Evolutionary conservation across 1,140 invertebrate species (phyloP), one percentile per base, ranked within the genome.

Genomic region (Coptotermes formosanus): DNA sequence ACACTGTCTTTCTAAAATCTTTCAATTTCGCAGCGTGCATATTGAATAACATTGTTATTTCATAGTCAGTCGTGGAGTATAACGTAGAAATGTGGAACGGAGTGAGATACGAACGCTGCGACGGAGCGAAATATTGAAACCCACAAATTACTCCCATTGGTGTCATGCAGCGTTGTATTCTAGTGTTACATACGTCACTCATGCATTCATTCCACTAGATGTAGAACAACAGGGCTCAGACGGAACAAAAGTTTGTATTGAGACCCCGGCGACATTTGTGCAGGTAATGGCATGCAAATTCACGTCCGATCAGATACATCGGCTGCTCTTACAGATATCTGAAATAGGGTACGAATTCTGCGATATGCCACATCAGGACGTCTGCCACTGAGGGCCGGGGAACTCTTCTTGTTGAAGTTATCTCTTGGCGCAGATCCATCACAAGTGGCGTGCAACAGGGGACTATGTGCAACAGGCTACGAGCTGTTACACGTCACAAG

Each of bases 281-380:
- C 4, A 75, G 25, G 64, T 75, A 75, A 75, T 75, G n/a, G 64
- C n/a, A 75, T 75, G 64, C 64, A 75, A 75, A 75, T 75, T 75
- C 64, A 75, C 64, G 64, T 75, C 64, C 64, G 8, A 75, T 75
- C 64, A 75, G 64, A 75, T 75, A 55, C 1, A 21, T 1, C 19
- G 52, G 52, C 19, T 55, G n/a, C n/a, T 75, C 64, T 30, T 75
- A 14, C 64, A 30, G 64, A 75, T 75, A 30, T 16, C n/a, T 14
- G 64, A 30, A 75, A 75, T 75, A 16, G n/a, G n/a, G 25, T 75
- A 75, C 1, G 64, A 75, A 75, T 30, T 75, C 3, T 75, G 64
- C n/a, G 64, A 75, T 75, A 75, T 75, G 64, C 0, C 64, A 30
- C 64, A 75, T 75, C 64, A 75, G 64, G 64, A 75, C 8, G 19